A percentile compares a stretch with the other conserved stretches of the same genome.
These are phyloP conservation scores for Coptodon rendalli DNA, from an alignment of 2,113 vertebrate genomes.

Conservation along the genomic window DNA sequence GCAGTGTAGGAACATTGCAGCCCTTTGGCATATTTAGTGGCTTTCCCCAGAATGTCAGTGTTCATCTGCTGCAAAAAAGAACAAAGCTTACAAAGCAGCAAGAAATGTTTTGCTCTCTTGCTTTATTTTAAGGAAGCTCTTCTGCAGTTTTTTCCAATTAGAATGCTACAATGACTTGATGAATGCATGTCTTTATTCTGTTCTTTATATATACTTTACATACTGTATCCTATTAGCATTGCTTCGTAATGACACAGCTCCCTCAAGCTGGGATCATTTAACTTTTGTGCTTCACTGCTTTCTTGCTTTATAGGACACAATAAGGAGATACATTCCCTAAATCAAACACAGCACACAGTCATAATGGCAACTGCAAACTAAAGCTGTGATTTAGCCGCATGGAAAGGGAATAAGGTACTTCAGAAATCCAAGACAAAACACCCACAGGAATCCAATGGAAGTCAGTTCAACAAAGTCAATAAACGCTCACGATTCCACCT, in stretches of 20 bases:
- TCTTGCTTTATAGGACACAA: not conserved
- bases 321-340: slow-evolving; percentile 12
- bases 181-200: not conserved
- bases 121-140: not conserved
- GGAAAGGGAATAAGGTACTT: not conserved
- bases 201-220: not conserved
- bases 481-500: slow-evolving; percentile 45
- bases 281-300: not conserved
- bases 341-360: slow-evolving; percentile 18
- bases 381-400: slow-evolving; percentile 19
- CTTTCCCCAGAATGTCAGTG: not conserved
- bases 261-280: not conserved
- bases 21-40: not conserved
- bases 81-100: not conserved
- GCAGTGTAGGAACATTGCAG: slow-evolving; percentile 7
- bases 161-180: not conserved
- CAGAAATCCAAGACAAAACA: slow-evolving; percentile 24
- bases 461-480: slow-evolving; percentile 45
- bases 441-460: slow-evolving; percentile 10
- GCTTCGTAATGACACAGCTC: not conserved
- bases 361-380: not conserved
- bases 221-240: not conserved
- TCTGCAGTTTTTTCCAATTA: not conserved
- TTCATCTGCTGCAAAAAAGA: slow-evolving; percentile 33
- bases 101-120: not conserved